Evolutionary conservation across 2,888 invertebrate species (phyloP).

Genomic region (Rhagonycha lutea): DNA sequence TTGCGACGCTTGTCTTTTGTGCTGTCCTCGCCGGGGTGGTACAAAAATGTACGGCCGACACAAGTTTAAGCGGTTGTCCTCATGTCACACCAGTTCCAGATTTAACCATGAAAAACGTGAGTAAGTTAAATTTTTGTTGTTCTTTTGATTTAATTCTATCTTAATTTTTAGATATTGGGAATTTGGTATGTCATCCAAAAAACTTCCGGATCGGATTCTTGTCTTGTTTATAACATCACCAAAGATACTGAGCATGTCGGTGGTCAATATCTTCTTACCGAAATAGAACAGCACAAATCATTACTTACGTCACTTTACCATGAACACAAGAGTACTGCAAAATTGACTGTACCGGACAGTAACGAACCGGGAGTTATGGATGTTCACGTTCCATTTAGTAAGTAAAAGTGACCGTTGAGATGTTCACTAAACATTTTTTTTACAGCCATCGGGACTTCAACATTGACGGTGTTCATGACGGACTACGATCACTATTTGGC

Average conservation of each 20-base stretch:
- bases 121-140: too few species aligned
- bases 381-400: not conserved
- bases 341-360: not conserved
- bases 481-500: constrained; percentile 77
- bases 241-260: not conserved
- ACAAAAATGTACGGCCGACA: not conserved
- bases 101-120: not conserved
- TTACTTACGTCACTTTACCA: not conserved
- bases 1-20: not conserved
- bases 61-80: not conserved
- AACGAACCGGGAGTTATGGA: not conserved
- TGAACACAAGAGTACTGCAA: not conserved
- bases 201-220: not conserved
- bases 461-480: constrained; percentile 73
- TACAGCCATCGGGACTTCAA: constrained; percentile 74
- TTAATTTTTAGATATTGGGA: not conserved
- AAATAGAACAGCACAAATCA: not conserved
- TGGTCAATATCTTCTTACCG: not conserved
- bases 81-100: not conserved
- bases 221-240: not conserved
- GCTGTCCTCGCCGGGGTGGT: not conserved
- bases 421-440: constrained; percentile 26
- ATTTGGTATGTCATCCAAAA: constrained; percentile 3
- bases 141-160: too few species aligned
- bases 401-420: not conserved